Conservation (phyloP, 1,140 invertebrate species). For the Saxidomus purpurata region DNA sequence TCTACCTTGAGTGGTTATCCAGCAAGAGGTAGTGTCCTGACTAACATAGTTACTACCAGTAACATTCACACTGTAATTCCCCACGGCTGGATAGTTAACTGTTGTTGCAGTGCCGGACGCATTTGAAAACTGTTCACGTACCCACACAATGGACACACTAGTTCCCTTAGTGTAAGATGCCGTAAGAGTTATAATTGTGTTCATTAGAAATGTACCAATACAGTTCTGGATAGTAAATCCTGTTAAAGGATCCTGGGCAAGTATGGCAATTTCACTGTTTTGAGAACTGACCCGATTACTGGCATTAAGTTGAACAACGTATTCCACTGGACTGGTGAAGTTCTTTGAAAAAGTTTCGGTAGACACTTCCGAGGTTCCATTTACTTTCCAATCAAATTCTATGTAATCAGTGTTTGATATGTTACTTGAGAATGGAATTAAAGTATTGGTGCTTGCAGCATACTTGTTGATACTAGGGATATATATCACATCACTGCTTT, state of each 20-base stretch:
- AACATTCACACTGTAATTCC: conserved; percentile 69
- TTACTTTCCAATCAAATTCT: conserved; percentile 68
- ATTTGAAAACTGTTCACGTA: not conserved
- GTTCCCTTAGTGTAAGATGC: conserved; percentile 68
- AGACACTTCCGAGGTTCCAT: not conserved
- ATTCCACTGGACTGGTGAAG: conserved; percentile 57
- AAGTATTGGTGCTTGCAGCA: conserved; percentile 40
- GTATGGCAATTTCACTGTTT: conserved; percentile 36
- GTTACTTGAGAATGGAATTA: conserved; percentile 55
- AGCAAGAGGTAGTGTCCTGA: conserved; percentile 29
- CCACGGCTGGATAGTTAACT: conserved; percentile 53
- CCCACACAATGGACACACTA: conserved; percentile 68
- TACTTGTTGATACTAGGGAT: conserved; percentile 64
- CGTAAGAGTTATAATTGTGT: conserved; percentile 52
- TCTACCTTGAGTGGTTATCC: conserved; percentile 65
- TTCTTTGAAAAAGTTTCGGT: not conserved
- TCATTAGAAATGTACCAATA: conserved; percentile 56
- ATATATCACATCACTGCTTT: conserved; percentile 60
- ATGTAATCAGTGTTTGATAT: conserved; percentile 51
- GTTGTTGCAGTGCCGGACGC: conserved; percentile 18
- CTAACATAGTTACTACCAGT: conserved; percentile 73
- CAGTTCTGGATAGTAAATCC: conserved; percentile 65
- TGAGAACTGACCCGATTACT: conserved; percentile 71
- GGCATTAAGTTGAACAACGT: conserved; percentile 68
- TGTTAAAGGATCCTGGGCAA: conserved; percentile 70